Base-by-base conservation (phyloP, 2,113 vertebrate genomes). In the Corythaeola cristata region DNA sequence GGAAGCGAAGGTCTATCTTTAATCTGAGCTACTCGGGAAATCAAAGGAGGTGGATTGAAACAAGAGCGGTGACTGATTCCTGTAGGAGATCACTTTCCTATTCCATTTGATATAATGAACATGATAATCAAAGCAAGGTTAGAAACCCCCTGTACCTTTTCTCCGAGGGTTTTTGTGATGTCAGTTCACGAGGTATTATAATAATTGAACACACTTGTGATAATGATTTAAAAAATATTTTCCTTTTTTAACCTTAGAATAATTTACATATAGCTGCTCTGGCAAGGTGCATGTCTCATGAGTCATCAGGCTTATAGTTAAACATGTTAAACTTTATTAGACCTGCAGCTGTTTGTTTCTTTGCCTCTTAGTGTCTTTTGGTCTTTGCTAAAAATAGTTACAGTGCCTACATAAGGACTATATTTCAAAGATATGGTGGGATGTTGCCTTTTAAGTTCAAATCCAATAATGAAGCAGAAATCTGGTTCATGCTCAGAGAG, bases 91-190 rank as follows among this genome's bases (percentile, higher is more conserved):
- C 73, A 1, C 89, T 96, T 96, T 95, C 85, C 94, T 93, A 81
- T 96, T 96, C 94, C 85, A 91, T 98, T 98, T 98, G 97, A 96
- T 98, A 84, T 58, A 96, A 98, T 76, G 97, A 98, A 93, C 88
- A 79, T 77, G 90, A 97, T 96, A 97, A 98, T 98, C 98, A 98
- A 98, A 98, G 98, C 50, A 74, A 95, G 93, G 96, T 97, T 97
- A 74, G 41, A 89, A 96, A 71, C 94, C 92, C 8, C 1, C 22
- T 55, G 92, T 81, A 93, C 91, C 68, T 79, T 98, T 96, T 91
- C 88, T 96, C 83, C 10, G 24, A 87, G 75, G 91, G 92, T 92
- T 96, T 97, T 88, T 98, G 92, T 97, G 92, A 95, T 98, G 93
- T 97, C 89, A 88, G 50, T 97, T 97, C 97, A 97, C 94, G 95